A percentile compares a stretch with the other conserved stretches of the same genome.
Conservation (phyloP, 2,797 vertebrate genomes). For the Delichon dasypus region DNA sequence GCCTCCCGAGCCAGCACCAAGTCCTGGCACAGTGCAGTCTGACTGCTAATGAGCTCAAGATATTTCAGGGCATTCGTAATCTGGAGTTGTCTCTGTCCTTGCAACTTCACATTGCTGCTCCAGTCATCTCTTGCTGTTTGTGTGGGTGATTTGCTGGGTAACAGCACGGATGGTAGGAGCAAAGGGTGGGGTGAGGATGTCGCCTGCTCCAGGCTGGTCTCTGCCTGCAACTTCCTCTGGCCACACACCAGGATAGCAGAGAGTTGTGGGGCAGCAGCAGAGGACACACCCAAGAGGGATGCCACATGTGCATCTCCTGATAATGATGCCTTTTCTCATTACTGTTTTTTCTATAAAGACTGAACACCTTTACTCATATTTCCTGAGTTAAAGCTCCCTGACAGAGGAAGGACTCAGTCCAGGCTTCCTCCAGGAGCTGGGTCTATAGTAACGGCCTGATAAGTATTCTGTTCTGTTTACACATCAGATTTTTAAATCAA, state of each 20-base stretch:
- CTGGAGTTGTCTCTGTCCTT: conserved; percentile 11
- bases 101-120: not conserved
- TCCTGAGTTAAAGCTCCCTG: not conserved
- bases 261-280: rapidly evolving
- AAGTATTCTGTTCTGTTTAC: not conserved
- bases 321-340: not conserved
- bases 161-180: not conserved
- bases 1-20: conserved; percentile 11
- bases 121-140: not conserved
- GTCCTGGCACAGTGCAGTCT: not conserved
- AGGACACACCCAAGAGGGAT: not conserved
- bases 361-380: not conserved
- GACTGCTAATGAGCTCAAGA: not conserved
- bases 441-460: not conserved
- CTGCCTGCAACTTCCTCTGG: not conserved
- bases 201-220: not conserved
- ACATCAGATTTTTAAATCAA: not conserved
- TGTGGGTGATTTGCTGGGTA: not conserved
- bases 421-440: not conserved
- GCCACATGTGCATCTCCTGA: not conserved
- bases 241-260: rapidly evolving
- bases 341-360: not conserved
- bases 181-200: not conserved
- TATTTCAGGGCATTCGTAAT: not conserved
- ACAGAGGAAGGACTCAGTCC: not conserved